Evolutionary conservation across 2,113 vertebrate genomes (phyloP).

Genomic region (Nanorana parkeri): DNA sequence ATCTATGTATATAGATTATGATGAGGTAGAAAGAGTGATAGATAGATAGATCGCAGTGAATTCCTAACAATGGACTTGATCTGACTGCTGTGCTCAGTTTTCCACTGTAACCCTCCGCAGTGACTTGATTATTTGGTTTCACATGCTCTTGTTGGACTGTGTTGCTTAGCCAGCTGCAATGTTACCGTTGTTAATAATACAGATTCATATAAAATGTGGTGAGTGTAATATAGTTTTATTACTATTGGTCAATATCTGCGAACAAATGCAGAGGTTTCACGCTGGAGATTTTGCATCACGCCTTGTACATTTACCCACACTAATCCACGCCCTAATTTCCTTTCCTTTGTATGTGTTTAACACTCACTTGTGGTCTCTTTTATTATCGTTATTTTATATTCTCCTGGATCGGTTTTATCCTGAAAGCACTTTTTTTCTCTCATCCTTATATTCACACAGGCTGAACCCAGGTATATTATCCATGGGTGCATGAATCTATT

Average conservation of each 20-base stretch:
- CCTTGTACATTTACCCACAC: conserved; percentile 4
- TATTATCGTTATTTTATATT: conserved; percentile 40
- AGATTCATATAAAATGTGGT: not conserved
- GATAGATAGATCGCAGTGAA: conserved; percentile 51
- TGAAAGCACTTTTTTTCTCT: conserved; percentile 8
- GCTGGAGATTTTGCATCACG: not conserved
- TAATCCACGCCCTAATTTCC: conserved; percentile 40
- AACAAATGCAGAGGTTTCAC: conserved; percentile 25
- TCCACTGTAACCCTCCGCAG: conserved; percentile 61
- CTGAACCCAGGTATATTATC: conserved; percentile 7
- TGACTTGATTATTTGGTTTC: conserved; percentile 30
- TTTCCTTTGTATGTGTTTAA: not conserved
- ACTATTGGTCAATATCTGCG: conserved; percentile 4
- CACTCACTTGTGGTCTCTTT: conserved; percentile 32
- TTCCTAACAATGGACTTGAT: conserved; percentile 79
- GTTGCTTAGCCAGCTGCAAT: not conserved
- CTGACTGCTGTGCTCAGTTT: conserved; percentile 56
- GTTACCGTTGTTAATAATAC: not conserved
- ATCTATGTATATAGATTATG: conserved; percentile 51
- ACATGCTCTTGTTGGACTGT: not conserved
- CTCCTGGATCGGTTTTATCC: conserved; percentile 15
- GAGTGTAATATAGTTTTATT: not conserved
- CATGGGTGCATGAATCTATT: not conserved
- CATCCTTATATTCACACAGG: not conserved
- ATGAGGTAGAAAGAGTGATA: not conserved